Evolutionary conservation across 2,888 invertebrate species (phyloP).

Genomic region (Amiota communis): DNA sequence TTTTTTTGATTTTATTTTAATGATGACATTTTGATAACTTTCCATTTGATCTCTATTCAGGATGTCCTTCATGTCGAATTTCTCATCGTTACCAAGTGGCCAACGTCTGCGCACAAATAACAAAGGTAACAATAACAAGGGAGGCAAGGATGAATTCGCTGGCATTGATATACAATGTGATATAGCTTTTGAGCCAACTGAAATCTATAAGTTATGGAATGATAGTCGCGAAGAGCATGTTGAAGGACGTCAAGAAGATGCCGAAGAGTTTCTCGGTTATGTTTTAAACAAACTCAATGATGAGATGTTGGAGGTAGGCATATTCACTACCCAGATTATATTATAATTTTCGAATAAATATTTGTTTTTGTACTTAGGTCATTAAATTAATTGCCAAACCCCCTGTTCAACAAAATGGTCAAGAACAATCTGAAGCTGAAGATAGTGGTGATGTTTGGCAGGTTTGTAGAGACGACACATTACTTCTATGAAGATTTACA

Average conservation of each 20-base stretch:
- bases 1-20: not conserved
- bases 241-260: conserved; percentile 96
- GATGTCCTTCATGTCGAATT: conserved; percentile 82
- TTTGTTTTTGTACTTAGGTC: conserved; percentile 70
- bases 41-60: conserved; percentile 58
- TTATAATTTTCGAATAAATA: not conserved
- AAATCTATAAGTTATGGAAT: conserved; percentile 88
- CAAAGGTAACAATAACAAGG: conserved; percentile 67
- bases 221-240: conserved; percentile 81
- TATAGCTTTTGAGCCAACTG: conserved; percentile 90
- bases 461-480: conserved; percentile 56
- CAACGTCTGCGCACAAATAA: conserved; percentile 71
- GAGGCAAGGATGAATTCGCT: conserved; percentile 72
- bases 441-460: conserved; percentile 73
- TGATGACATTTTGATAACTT: not conserved
- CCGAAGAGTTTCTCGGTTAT: conserved; percentile 96
- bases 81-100: conserved; percentile 79
- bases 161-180: conserved; percentile 80
- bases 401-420: conserved; percentile 73
- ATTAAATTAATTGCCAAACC: conserved; percentile 78
- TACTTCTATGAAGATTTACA: conserved; percentile 17
- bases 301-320: conserved; percentile 91
- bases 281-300: conserved; percentile 95
- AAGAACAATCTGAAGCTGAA: conserved; percentile 69
- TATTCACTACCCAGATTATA: not conserved